These are phyloP conservation scores for Gymnarchus niloticus DNA, from an alignment of 2,113 vertebrate species.

Conservation along the genomic window DNA sequence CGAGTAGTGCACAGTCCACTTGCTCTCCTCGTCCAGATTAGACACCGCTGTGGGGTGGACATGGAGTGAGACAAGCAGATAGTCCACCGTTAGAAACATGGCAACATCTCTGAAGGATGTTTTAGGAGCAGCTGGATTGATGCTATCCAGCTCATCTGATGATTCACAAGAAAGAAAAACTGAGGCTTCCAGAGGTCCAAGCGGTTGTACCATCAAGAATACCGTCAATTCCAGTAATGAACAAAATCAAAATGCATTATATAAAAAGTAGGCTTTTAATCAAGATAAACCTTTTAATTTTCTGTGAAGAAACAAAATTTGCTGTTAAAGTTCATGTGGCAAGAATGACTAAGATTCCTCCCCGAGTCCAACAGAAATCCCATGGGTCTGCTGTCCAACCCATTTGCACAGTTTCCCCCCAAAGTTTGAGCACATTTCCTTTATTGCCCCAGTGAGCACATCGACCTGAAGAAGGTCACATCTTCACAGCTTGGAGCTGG, in stretches of 20 bases:
- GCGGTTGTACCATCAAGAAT: background rate
- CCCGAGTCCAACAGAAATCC: background rate
- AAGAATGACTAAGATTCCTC: background rate
- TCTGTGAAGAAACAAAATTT: background rate
- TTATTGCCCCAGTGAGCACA: background rate
- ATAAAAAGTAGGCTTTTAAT: too few species aligned
- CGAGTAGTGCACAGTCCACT: slow-evolving; percentile 92
- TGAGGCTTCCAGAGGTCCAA: background rate
- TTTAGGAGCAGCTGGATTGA: too few species aligned
- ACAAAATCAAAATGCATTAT: background rate
- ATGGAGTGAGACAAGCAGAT: background rate
- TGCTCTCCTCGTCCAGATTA: slow-evolving; percentile 93
- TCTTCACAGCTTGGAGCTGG: background rate
- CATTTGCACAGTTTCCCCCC: background rate
- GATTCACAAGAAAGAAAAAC: background rate
- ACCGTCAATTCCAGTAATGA: background rate
- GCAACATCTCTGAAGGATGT: background rate
- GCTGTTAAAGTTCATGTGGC: background rate
- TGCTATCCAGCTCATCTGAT: too few species aligned
- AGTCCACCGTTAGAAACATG: background rate
- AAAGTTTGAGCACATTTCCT: background rate
- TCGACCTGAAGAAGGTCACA: background rate
- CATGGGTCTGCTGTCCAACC: background rate
- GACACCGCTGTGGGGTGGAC: slow-evolving; percentile 76
- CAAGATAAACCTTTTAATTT: background rate